A percentile compares a stretch with the other conserved stretches of the same genome.
These are phyloP conservation scores for Aphis gossypii DNA, from an alignment of 1,140 invertebrate species.

Conservation along the genomic window DNA sequence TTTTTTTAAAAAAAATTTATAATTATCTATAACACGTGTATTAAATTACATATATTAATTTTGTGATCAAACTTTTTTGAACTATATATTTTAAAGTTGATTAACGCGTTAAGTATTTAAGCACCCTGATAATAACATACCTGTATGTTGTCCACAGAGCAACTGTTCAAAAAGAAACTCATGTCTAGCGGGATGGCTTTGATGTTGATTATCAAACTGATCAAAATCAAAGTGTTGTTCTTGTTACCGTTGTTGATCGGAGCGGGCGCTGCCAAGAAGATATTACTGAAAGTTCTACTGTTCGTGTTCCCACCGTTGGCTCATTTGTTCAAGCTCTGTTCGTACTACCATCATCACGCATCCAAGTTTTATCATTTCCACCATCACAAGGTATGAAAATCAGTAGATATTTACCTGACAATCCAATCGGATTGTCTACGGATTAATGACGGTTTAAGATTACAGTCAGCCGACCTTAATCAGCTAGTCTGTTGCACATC, in stretches of 20 bases:
- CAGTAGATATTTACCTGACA: no score
- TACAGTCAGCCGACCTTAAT: neutral
- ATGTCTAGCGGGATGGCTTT: conserved; percentile 76
- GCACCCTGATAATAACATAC: neutral
- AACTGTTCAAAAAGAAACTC: conserved; percentile 78
- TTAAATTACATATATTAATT: neutral
- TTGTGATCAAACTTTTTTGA: neutral
- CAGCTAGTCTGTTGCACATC: neutral
- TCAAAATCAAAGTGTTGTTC: conserved; percentile 66
- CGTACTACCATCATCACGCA: conserved; percentile 77
- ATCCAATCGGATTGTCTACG: no score
- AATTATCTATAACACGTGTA: neutral
- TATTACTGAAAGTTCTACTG: conserved; percentile 79
- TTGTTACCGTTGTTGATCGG: conserved; percentile 66
- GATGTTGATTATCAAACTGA: conserved; percentile 78
- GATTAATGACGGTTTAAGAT: neutral
- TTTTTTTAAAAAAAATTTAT: no score
- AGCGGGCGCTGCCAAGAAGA: conserved; percentile 80
- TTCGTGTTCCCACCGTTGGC: conserved; percentile 82
- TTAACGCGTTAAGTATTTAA: neutral
- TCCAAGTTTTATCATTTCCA: conserved; percentile 81
- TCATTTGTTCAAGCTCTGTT: conserved; percentile 83
- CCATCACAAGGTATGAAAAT: conserved; percentile 70
- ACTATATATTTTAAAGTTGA: neutral
- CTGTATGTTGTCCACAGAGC: conserved; percentile 70